Base-by-base conservation (phyloP, 2,888 invertebrate species). In the Zaprionus bogoriensis region DNA sequence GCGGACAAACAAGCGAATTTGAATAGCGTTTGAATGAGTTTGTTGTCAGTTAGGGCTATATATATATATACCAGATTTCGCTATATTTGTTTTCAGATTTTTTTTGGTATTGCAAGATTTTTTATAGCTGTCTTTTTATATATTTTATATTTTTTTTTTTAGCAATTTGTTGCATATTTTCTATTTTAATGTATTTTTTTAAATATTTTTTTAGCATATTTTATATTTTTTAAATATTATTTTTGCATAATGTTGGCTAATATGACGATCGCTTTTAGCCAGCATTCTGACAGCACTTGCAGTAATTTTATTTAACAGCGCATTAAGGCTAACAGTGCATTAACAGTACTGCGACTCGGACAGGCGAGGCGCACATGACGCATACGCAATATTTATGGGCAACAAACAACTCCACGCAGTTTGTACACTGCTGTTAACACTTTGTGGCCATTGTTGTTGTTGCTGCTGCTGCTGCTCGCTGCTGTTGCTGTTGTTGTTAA, bases 401-500 rank as follows among this genome's bases (percentile, higher is more conserved):
- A n/a, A n/a, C n/a, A n/a, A n/a, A 53, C 25, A 20, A 20, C 36
- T 52, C 20, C 23, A 25, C 4, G 25, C 4, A 36, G 27, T n/a
- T n/a, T n/a, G 12, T 14, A 28, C 28, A 39, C 51, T 51, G 48
- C 45, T 52, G 50, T 65, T 62, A 63, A 59, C 63, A 79, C 74
- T 73, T 68, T 77, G 67, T 67, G 61, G 57, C 46, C 82, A 75
- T 74, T 77, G 80, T 58, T 41, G 9, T 19, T 19, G 19, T 36
- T 36, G 36, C 2, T 53, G 57, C 7, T 44, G 51, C 44, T 30
- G 54, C 59, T 75, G 66, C 44, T 65, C n/a, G 72, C 57, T 55
- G 44, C 41, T 74, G 70, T 62, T 77, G 76, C 67, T 66, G 69
- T 76, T 60, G 68, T 69, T 87, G 79, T 80, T 83, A 83, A 81